phyloP scores from a whole-genome alignment of 1,140 invertebrate species.

The Drosophila trapezifrons region DNA sequence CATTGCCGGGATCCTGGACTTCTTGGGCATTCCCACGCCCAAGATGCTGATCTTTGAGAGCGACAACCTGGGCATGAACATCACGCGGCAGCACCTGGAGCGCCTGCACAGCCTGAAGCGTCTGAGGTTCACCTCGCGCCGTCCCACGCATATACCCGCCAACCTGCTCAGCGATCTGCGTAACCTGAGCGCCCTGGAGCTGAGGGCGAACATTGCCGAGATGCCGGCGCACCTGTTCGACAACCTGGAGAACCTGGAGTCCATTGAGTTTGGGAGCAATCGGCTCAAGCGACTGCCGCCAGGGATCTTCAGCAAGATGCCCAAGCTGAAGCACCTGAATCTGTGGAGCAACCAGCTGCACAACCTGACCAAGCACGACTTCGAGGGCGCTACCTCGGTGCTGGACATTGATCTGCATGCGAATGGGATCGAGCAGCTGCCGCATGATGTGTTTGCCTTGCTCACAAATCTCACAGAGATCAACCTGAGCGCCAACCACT shows the following conservation, averaged over 20 bases:
- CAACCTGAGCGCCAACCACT: slow-evolving; percentile 87
- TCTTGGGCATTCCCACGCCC: slow-evolving; percentile 65
- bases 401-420: slow-evolving; percentile 87
- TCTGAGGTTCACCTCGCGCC: slow-evolving; percentile 67
- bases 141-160: slow-evolving; percentile 85
- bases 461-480: slow-evolving; percentile 86
- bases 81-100: slow-evolving; percentile 67
- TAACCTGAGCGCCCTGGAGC: slow-evolving; percentile 86
- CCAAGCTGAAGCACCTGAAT: slow-evolving; percentile 86
- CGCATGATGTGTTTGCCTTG: slow-evolving; percentile 86
- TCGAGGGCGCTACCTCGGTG: slow-evolving; percentile 86
- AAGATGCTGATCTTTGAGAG: slow-evolving; percentile 70
- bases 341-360: slow-evolving; percentile 87
- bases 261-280: slow-evolving; percentile 87
- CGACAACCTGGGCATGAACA: slow-evolving; percentile 71
- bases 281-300: slow-evolving; percentile 86
- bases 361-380: slow-evolving; percentile 86
- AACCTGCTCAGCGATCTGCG: slow-evolving; percentile 86
- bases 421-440: slow-evolving; percentile 87
- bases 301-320: slow-evolving; percentile 86
- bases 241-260: slow-evolving; percentile 85
- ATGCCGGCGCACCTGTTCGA: slow-evolving; percentile 86
- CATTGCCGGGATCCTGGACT: slow-evolving; percentile 67
- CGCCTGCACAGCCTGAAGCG: slow-evolving; percentile 63
- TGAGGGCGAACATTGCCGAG: slow-evolving; percentile 86